These are phyloP conservation scores for Steromphala cineraria DNA, from an alignment of 2,888 invertebrate species.

Conservation along the genomic window DNA sequence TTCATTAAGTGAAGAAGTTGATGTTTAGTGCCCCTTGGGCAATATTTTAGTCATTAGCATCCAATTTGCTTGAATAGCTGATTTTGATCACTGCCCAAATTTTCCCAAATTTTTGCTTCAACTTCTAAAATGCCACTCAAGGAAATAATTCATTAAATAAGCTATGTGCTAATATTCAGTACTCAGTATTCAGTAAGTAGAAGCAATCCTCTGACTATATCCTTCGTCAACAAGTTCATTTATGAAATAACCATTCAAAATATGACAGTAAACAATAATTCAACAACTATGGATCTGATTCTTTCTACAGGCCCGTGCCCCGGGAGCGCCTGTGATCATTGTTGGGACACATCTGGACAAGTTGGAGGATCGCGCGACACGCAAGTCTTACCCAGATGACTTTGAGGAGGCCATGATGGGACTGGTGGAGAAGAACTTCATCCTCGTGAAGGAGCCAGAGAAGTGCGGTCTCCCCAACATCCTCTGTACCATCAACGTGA, in stretches of 20 bases:
- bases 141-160: no score
- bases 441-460: conserved; percentile 93
- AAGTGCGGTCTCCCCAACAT: conserved; percentile 96
- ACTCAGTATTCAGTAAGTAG: no score
- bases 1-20: neutral
- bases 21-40: neutral
- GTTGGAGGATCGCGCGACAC: conserved; percentile 79
- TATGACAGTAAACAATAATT: neutral
- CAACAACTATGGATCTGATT: no score
- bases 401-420: conserved; percentile 92
- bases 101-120: no score
- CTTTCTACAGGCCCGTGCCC: conserved; percentile 85
- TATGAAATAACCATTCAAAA: neutral
- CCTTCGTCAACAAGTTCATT: neutral
- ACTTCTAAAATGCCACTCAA: no score
- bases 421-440: conserved; percentile 79
- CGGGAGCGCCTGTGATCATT: conserved; percentile 96
- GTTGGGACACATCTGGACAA: conserved; percentile 96
- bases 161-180: no score
- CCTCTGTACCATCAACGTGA: conserved; percentile 88
- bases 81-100: no score
- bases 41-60: no score
- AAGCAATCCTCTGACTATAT: neutral
- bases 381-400: conserved; percentile 81
- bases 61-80: no score